phyloP scores from a whole-genome alignment of 2,113 vertebrate genomes.

The Paracyprichromis sp. region DNA sequence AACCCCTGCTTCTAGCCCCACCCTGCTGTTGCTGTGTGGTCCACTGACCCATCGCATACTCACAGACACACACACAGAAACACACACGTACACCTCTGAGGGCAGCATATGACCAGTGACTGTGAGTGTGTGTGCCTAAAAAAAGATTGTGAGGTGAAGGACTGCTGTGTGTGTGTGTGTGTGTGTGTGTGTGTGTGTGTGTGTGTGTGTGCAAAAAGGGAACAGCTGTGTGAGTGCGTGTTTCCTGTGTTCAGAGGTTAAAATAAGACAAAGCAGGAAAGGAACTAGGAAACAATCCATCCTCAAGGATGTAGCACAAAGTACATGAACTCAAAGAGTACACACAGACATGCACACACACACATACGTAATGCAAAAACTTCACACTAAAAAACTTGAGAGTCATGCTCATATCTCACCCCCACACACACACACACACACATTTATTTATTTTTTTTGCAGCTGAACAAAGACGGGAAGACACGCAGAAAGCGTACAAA shows the following conservation, averaged over 20 bases:
- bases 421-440: not conserved
- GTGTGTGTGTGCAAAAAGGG: not conserved
- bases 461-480: not conserved
- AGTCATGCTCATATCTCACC: not conserved
- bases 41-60: constrained; percentile 35
- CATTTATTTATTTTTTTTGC: not conserved
- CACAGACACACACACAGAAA: not conserved
- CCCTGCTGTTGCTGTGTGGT: constrained; percentile 55
- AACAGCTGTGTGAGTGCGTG: constrained; percentile 4
- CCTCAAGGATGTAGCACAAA: constrained; percentile 40
- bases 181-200: not conserved
- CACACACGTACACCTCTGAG: not conserved
- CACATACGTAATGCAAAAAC: not conserved
- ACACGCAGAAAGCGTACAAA: not conserved
- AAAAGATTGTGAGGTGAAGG: constrained; percentile 20
- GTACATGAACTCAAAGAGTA: not conserved
- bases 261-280: constrained; percentile 67
- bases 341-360: not conserved
- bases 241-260: constrained; percentile 50
- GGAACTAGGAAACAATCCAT: constrained; percentile 58
- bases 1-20: constrained; percentile 23
- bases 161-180: not conserved
- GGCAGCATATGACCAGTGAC: not conserved
- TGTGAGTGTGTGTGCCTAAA: not conserved
- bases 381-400: not conserved